Conservation (phyloP, 2,797 vertebrate genomes). For the Varecia variegata region DNA sequence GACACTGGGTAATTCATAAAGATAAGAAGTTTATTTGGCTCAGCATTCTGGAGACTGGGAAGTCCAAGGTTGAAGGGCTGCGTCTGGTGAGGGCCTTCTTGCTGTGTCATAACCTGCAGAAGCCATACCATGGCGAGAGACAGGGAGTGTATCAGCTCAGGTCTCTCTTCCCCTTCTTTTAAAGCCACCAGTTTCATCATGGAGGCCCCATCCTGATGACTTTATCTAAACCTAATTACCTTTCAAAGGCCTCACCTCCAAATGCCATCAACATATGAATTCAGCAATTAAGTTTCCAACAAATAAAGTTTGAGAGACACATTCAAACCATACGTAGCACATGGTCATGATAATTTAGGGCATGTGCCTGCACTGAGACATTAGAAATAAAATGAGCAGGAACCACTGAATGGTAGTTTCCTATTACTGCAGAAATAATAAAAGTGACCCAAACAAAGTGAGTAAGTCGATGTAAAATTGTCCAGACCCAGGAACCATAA, state of each 20-base stretch:
- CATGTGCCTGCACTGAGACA: neutral
- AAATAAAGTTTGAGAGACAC: neutral
- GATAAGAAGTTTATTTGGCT: neutral
- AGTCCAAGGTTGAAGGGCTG: neutral
- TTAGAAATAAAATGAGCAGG: neutral
- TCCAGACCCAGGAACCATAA: neutral
- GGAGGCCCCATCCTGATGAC: neutral
- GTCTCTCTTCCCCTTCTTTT: neutral
- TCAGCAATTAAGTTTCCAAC: neutral
- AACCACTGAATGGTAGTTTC: neutral
- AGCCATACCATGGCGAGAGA: neutral
- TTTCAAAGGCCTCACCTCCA: neutral
- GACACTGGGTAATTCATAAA: neutral
- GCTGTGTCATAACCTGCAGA: neutral
- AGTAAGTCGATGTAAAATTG: neutral
- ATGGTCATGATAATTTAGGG: neutral
- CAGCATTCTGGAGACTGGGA: neutral
- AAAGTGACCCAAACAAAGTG: neutral
- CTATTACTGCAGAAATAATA: neutral
- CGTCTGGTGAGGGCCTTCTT: neutral
- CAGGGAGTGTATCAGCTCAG: neutral
- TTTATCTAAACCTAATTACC: neutral
- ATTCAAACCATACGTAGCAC: neutral
- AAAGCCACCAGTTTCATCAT: neutral
- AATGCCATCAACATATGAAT: neutral